Base-by-base conservation (phyloP, 2,797 vertebrate species). In the Anguilla pacifica region DNA sequence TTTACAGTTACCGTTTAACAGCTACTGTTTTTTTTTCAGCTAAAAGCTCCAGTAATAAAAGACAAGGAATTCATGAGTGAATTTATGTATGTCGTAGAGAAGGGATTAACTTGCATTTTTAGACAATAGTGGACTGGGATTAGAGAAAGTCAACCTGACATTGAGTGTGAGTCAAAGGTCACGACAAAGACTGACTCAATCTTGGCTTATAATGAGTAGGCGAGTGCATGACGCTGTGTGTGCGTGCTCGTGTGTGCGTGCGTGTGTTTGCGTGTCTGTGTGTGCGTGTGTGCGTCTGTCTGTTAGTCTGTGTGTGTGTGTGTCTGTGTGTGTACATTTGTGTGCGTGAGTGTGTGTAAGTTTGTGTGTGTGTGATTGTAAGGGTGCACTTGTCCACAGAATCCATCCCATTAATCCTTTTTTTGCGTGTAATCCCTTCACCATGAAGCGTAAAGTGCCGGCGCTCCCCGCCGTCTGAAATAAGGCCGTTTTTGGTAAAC, bases 401-500 rank as follows among this genome's bases (percentile, higher is more conserved):
- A 81, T 49, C 77, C 17, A 46, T 81, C 43, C 77, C 77, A 46
- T 81, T 25, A 81, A 81, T 81, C 43, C 39, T 17, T 81, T 15
- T 81, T 9, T 49, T 67, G 77, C 2, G 35, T n/a, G 49, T 81
- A 81, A 81, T 46, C 77, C 77, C 77, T 51, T 1, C 39, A 25
- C 51, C 43, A n/a, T 49, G 13, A 22, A 67, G 57, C 35, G 35
- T 35, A 1, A 67, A n/a, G 22, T 67, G 7, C n/a, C 49, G 61
- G 83, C 87, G 86, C 88, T 90, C 91, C 91, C 92, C 92, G 91
- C 88, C 72, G 49, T 57, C 91, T 89, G 70, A 91, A 91, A 90
- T 86, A 72, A 92, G 92, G 90, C 88, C 89, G 89, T 85, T 87
- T 88, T 92, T 64, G 15, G 89, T 90, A 93, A 94, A 95, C 92